Conservation (phyloP, 2,888 invertebrate genomes). For the Melanargia galathea region DNA sequence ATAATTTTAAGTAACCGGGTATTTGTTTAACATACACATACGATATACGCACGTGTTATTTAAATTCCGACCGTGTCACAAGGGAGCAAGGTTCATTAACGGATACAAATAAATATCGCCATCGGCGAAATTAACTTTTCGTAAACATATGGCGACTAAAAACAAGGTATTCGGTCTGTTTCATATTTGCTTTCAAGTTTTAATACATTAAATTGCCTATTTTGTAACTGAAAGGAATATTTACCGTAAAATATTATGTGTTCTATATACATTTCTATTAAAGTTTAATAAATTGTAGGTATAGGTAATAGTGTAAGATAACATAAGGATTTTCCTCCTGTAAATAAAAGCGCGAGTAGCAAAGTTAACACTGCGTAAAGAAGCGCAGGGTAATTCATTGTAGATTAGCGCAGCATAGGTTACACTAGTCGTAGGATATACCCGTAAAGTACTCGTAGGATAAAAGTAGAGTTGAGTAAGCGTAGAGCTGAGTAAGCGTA, state of each 20-base stretch:
- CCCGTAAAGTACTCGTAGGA: too few species aligned
- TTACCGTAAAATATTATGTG: background rate
- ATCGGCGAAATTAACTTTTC: constrained; percentile 34
- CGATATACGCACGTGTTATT: background rate
- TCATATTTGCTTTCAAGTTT: constrained; percentile 12
- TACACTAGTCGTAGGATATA: too few species aligned
- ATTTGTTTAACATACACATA: background rate
- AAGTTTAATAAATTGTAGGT: too few species aligned
- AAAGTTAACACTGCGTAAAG: too few species aligned
- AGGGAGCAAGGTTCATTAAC: constrained; percentile 26
- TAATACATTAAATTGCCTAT: constrained; percentile 3
- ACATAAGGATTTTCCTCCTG: too few species aligned
- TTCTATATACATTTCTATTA: too few species aligned
- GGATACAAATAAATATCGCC: constrained; percentile 22
- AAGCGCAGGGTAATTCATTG: too few species aligned
- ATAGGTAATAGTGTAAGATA: too few species aligned
- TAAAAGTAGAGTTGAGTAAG: too few species aligned
- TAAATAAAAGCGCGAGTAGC: too few species aligned
- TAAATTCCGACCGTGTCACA: constrained; percentile 18
- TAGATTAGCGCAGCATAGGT: too few species aligned
- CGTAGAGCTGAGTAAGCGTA: too few species aligned
- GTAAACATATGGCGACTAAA: constrained; percentile 17
- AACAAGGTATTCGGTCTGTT: constrained; percentile 14
- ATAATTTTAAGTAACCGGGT: background rate
- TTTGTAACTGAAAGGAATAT: background rate